phyloP scores from a whole-genome alignment of 2,797 vertebrate genomes.

The Podargus strigoides region DNA sequence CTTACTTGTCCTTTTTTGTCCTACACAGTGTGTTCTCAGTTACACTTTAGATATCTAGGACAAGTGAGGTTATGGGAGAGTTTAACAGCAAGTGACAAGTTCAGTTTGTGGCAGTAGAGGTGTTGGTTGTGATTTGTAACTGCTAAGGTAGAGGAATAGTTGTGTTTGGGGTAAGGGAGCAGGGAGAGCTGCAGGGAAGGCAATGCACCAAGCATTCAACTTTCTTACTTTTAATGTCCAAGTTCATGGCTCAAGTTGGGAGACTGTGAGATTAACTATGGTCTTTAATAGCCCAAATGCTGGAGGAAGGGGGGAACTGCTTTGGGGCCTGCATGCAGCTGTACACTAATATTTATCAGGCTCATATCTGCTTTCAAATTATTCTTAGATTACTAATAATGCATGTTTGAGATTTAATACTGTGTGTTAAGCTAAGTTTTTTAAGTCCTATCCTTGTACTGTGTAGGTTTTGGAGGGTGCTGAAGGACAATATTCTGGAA shows the following conservation, averaged over 20 bases:
- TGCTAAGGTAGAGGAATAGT: neutral
- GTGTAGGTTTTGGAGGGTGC: constrained; percentile 88
- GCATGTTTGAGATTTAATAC: neutral
- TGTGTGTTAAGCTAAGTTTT: neutral
- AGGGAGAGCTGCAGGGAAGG: neutral
- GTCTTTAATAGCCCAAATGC: neutral
- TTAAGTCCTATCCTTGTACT: neutral
- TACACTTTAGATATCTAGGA: neutral
- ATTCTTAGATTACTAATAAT: neutral
- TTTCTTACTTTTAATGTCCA: neutral
- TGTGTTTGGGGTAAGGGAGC: neutral
- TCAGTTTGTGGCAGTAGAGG: neutral
- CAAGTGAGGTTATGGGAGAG: neutral
- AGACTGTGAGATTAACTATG: neutral
- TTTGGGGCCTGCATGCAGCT: neutral
- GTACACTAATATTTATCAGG: neutral
- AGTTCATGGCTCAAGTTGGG: neutral
- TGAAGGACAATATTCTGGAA: constrained; percentile 89
- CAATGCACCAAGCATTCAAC: neutral
- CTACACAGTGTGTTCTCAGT: neutral
- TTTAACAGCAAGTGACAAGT: neutral
- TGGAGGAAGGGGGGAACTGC: neutral
- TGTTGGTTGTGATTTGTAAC: neutral
- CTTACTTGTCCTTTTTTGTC: neutral
- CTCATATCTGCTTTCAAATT: neutral